Base-by-base conservation (phyloP, 2,888 invertebrate genomes). In the Marronus borbonicus region DNA sequence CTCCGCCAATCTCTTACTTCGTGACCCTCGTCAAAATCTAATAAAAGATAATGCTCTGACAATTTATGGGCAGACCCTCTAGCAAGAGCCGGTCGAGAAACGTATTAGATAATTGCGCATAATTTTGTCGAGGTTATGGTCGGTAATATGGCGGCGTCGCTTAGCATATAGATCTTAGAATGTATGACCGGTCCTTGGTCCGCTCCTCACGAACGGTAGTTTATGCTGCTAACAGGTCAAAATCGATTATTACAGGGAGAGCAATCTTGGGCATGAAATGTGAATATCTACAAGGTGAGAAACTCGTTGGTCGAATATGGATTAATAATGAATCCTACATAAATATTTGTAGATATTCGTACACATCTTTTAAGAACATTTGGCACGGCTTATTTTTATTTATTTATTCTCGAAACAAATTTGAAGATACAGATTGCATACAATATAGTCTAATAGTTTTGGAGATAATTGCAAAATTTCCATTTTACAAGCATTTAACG, bases 51-150 rank as follows among this genome's bases (percentile, higher is more conserved):
- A 68, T 68, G 66, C 14, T 20, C 14, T 8, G 8, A 36, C 50
- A 68, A 68, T 68, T 68, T 68, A 68, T 49, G n/a, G 8, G 49
- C 66, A n/a, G 49, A 49, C 3, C 24, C 8, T n/a, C 49, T 68
- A 68, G 24, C 24, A 24, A 49, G 20, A 68, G 66, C 28, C 17
- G 14, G 39, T n/a, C 44, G 44, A 44, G 44, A 44, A 44, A 44
- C 44, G 44, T 44, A 44, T 68, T 49, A 49, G 66, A 68, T 68
- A 68, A 68, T 68, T 68, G 44, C 66, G 20, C 44, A 68, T 49
- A 68, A 68, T 68, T 68, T 68, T 68, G 49, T 68, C 50, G 66
- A 3, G 49, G 66, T 68, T 68, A 68, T 68, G 49, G 17, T 14
- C 14, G 28, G n/a, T 8, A 44, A 44, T 8, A 44, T 44, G 44